Evolutionary conservation across 2,888 invertebrate species (phyloP).

Genomic region (Sturmia bella): DNA sequence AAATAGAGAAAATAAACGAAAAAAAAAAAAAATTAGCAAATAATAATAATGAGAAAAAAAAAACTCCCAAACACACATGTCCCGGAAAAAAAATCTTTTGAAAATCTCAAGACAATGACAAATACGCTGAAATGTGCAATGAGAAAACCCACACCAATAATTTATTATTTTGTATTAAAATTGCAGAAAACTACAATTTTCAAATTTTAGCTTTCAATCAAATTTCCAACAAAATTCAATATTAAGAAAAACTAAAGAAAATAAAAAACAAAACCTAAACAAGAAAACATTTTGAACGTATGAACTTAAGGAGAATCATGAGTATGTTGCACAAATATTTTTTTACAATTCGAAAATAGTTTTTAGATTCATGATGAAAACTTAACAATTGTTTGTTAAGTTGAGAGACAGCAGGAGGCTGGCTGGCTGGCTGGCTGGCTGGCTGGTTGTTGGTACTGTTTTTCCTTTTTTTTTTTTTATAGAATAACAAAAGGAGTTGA

Average conservation of each 20-base stretch:
- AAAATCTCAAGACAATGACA: conserved; percentile 63
- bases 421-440: no score
- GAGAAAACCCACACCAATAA: conserved; percentile 64
- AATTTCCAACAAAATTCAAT: conserved; percentile 42
- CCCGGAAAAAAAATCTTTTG: conserved; percentile 25
- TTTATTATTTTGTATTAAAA: conserved; percentile 52
- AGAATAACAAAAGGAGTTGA: conserved; percentile 53
- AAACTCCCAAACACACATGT: conserved; percentile 41
- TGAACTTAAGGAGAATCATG: conserved; percentile 27
- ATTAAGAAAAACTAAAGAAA: conserved; percentile 4
- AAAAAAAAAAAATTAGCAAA: not conserved
- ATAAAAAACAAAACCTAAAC: no score
- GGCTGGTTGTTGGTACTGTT: no score
- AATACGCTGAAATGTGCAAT: conserved; percentile 62
- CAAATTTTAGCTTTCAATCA: conserved; percentile 68
- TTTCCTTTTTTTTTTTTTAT: conserved; percentile 2
- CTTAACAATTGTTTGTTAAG: conserved; percentile 46
- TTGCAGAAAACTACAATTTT: conserved; percentile 46
- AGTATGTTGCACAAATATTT: conserved; percentile 51
- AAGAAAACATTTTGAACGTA: conserved; percentile 11
- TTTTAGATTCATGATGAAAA: conserved; percentile 54
- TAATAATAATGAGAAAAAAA: not conserved
- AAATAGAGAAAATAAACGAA: conserved; percentile 12
- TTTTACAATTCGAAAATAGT: conserved; percentile 45
- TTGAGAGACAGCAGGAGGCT: conserved; percentile 56